These are phyloP conservation scores for Ceratotherium simum DNA, from an alignment of 2,113 vertebrate genomes.

Conservation along the genomic window DNA sequence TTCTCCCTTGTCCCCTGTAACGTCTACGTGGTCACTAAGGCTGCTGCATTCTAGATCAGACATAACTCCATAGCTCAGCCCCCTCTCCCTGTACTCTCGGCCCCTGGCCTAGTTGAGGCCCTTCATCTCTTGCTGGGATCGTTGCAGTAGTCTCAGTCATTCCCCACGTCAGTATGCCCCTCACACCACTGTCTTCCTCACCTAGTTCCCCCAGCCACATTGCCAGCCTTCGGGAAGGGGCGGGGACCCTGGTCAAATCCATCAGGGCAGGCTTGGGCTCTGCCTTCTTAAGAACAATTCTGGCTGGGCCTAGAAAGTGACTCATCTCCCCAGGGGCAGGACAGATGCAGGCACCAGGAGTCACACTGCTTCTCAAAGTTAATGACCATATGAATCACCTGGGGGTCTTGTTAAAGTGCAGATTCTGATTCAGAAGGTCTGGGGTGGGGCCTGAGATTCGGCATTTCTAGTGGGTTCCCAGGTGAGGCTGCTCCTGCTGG, in stretches of 20 bases:
- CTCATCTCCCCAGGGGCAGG: not conserved
- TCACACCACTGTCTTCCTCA: not conserved
- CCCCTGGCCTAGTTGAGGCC: not conserved
- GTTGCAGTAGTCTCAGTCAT: not conserved
- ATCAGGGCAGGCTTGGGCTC: not conserved
- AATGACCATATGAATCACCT: not conserved
- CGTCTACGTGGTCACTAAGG: not conserved
- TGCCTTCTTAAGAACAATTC: not conserved
- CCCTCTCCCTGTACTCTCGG: not conserved
- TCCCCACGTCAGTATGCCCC: not conserved
- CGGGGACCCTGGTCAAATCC: not conserved
- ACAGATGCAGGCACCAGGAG: not conserved
- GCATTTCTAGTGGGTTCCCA: conserved; percentile 29
- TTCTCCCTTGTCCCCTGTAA: not conserved
- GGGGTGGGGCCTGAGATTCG: not conserved
- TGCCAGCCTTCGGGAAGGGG: not conserved
- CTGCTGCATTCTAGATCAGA: not conserved
- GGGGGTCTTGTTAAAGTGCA: not conserved
- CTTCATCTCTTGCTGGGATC: not conserved
- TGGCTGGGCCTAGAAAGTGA: conserved; percentile 31
- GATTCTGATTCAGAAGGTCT: not conserved
- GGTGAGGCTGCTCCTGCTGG: not conserved
- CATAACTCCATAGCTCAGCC: not conserved
- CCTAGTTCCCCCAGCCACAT: not conserved
- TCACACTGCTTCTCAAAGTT: not conserved